Evolutionary conservation across 2,888 invertebrate genomes (phyloP).

Genomic region (Spilarctia lutea): DNA sequence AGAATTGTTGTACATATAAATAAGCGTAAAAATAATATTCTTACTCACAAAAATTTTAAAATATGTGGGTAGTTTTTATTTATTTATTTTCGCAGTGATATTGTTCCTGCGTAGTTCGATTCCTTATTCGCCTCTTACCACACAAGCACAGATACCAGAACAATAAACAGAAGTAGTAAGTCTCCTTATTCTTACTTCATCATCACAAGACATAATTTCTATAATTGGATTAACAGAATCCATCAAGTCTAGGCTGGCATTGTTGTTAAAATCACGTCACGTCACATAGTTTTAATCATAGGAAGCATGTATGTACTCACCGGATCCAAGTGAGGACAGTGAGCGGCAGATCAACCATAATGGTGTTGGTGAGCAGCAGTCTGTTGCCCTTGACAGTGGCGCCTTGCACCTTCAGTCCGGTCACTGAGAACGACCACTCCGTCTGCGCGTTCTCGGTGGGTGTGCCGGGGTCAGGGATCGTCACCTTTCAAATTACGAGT

Average conservation of each 20-base stretch:
- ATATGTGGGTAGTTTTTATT: no score
- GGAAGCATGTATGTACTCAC: conserved; percentile 69
- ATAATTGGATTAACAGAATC: not conserved
- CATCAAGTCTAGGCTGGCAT: not conserved
- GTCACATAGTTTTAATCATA: not conserved
- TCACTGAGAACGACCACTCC: conserved; percentile 90
- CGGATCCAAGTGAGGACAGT: conserved; percentile 96
- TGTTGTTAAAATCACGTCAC: not conserved
- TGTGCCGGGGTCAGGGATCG: conserved; percentile 87
- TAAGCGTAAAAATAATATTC: no score
- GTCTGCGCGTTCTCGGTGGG: conserved; percentile 87
- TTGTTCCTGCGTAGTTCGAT: no score
- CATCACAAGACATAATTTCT: not conserved
- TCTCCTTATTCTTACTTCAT: no score
- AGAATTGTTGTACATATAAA: not conserved
- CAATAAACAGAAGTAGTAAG: no score
- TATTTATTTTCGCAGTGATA: no score
- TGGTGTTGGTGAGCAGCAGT: conserved; percentile 96
- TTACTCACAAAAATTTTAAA: no score
- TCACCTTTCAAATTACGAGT: conserved; percentile 81
- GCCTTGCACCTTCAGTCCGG: conserved; percentile 97
- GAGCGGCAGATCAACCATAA: conserved; percentile 97
- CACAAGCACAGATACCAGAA: no score
- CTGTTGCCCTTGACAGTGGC: conserved; percentile 97
- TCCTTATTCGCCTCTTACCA: no score